A percentile compares a stretch with the other conserved stretches of the same genome.
Evolutionary conservation across 2,888 invertebrate species (phyloP).

Genomic region (Eurytoma adleriae): DNA sequence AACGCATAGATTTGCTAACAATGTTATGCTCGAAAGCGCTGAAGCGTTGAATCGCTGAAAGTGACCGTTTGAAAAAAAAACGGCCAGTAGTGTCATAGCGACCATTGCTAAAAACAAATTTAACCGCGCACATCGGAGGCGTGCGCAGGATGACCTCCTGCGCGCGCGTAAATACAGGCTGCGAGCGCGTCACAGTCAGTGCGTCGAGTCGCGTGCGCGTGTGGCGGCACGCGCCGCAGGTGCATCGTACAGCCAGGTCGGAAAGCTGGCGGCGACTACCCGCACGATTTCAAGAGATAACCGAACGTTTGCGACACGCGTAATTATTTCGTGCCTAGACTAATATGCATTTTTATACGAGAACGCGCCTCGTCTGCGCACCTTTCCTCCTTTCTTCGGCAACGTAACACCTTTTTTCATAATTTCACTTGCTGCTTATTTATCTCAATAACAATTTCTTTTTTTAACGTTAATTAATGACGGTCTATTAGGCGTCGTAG

Average conservation of each 20-base stretch:
- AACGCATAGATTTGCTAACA: too few species aligned
- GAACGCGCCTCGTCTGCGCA: not conserved
- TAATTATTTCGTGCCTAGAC: slow-evolving; percentile 46
- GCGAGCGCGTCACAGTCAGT: slow-evolving; percentile 50
- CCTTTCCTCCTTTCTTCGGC: too few species aligned
- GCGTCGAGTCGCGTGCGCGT: slow-evolving; percentile 56
- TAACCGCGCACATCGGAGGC: slow-evolving; percentile 20
- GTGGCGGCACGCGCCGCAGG: slow-evolving; percentile 73
- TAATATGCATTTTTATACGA: slow-evolving; percentile 55
- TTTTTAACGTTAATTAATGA: too few species aligned
- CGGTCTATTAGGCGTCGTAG: too few species aligned
- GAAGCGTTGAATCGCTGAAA: not conserved
- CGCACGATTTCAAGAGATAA: slow-evolving; percentile 75
- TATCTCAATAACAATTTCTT: too few species aligned
- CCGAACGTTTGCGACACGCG: slow-evolving; percentile 44
- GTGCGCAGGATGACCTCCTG: slow-evolving; percentile 46
- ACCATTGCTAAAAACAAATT: slow-evolving; percentile 62
- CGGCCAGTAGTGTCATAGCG: slow-evolving; percentile 59
- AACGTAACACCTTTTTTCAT: too few species aligned
- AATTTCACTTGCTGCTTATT: too few species aligned
- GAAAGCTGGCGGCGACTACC: slow-evolving; percentile 64
- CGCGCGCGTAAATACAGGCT: slow-evolving; percentile 31
- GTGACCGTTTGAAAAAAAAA: slow-evolving; percentile 25
- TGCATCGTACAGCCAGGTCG: slow-evolving; percentile 60
- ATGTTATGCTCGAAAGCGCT: too few species aligned